Evolutionary conservation across 2,113 vertebrate species (phyloP).

Genomic region (Camarhynchus parvulus): DNA sequence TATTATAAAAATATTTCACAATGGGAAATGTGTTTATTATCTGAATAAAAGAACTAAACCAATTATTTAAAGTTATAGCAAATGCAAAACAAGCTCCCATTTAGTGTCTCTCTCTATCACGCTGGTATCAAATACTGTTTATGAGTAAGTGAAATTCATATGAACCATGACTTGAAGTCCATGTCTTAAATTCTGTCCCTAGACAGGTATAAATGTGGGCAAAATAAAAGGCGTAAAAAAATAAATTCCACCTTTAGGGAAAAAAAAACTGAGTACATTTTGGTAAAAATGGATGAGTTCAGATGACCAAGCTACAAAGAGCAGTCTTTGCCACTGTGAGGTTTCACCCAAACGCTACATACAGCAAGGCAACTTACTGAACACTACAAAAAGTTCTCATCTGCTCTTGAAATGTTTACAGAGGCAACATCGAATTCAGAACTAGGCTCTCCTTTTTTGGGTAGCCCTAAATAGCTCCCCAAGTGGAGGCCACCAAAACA

Average conservation of each 20-base stretch:
- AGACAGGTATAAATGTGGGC: not conserved
- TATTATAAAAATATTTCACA: not conserved
- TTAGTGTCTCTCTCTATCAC: not conserved
- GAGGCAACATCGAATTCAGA: not conserved
- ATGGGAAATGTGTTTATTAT: not conserved
- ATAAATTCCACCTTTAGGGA: not conserved
- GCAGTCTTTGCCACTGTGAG: not conserved
- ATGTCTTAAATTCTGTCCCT: not conserved
- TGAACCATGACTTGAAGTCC: not conserved
- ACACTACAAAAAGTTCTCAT: not conserved
- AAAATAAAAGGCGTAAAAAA: not conserved
- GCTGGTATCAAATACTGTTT: not conserved
- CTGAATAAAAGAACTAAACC: not conserved
- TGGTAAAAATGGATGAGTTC: not conserved
- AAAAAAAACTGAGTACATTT: not conserved
- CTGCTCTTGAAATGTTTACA: not conserved
- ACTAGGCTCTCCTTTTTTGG: not conserved
- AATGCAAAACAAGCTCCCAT: not conserved
- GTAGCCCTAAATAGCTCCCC: not conserved
- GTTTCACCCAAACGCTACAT: not conserved
- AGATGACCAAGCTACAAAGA: not conserved
- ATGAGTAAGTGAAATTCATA: not conserved
- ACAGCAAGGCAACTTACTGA: not conserved
- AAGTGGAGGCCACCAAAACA: not conserved
- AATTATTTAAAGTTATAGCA: not conserved